These are phyloP conservation scores for Aeoliscus strigatus DNA, from an alignment of 2,797 vertebrate genomes.

Conservation along the genomic window DNA sequence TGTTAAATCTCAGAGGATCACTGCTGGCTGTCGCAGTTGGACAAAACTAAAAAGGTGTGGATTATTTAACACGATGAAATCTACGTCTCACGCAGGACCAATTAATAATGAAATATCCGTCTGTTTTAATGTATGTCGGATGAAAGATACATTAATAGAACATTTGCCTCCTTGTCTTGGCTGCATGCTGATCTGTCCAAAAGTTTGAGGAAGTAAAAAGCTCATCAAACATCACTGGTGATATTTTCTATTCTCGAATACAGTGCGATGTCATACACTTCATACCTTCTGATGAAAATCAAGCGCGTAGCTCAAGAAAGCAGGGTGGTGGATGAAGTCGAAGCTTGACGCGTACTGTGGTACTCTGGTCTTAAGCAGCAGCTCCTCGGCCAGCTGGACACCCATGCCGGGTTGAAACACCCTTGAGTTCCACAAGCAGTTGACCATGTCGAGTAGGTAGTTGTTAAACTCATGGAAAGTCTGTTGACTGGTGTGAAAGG, in stretches of 20 bases:
- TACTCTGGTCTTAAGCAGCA: conserved; percentile 72
- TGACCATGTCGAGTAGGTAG: conserved; percentile 82
- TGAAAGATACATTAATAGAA: conserved; percentile 65
- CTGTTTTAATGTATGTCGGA: conserved; percentile 67
- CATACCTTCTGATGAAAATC: conserved; percentile 84
- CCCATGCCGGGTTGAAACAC: conserved; percentile 74
- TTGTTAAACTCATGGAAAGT: conserved; percentile 85
- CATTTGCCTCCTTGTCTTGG: conserved; percentile 50
- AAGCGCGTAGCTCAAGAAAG: conserved; percentile 78
- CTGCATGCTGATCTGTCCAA: conserved; percentile 4
- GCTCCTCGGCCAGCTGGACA: conserved; percentile 63
- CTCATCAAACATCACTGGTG: too few relatives aligned
- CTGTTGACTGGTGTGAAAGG: conserved; percentile 81
- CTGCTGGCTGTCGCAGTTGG: conserved; percentile 32
- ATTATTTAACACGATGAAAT: conserved; percentile 71
- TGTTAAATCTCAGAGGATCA: conserved; percentile 43
- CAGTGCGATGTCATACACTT: too few relatives aligned
- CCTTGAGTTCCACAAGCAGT: conserved; percentile 86
- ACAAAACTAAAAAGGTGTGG: conserved; percentile 51
- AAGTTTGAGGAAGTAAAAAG: too few relatives aligned
- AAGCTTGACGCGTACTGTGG: conserved; percentile 70
- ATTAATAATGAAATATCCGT: conserved; percentile 71
- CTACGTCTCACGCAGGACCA: conserved; percentile 38
- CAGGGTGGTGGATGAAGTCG: conserved; percentile 86
- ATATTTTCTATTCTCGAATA: too few relatives aligned